These are phyloP conservation scores for Tretioscincus oriximinensis DNA, from an alignment of 2,113 vertebrate genomes.

Conservation along the genomic window DNA sequence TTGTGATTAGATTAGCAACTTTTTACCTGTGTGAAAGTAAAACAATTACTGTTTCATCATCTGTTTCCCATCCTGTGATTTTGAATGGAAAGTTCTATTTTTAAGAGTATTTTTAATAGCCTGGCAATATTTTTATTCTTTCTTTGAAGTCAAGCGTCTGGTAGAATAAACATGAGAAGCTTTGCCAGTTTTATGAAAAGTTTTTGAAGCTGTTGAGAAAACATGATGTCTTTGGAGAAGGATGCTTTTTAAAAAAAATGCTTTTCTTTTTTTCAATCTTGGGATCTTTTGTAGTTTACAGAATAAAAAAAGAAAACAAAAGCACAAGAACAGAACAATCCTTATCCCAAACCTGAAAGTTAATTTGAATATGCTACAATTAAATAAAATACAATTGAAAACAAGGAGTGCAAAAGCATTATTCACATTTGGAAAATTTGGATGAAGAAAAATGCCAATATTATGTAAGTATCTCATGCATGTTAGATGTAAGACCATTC, in stretches of 20 bases:
- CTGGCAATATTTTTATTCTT: neutral
- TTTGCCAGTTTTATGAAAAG: neutral
- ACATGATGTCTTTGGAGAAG: too few species aligned
- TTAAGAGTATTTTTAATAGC: conserved; percentile 15
- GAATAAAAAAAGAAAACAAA: too few species aligned
- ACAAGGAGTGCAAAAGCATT: too few species aligned
- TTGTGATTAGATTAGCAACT: neutral
- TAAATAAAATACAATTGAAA: too few species aligned
- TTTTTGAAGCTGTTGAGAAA: conserved; percentile 25
- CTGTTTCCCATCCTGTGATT: conserved; percentile 11
- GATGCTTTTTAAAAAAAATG: too few species aligned
- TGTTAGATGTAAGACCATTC: too few species aligned
- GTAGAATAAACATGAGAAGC: neutral
- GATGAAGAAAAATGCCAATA: too few species aligned
- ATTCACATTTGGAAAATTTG: too few species aligned
- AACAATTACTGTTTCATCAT: neutral
- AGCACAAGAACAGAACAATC: too few species aligned
- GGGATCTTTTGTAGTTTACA: neutral
- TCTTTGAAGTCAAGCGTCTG: neutral
- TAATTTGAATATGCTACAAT: too few species aligned
- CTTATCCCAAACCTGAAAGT: too few species aligned
- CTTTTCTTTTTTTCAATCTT: fast-evolving
- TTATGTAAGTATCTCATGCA: too few species aligned
- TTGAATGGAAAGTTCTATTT: conserved; percentile 3
- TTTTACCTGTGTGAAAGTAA: neutral